A percentile compares a stretch with the other conserved stretches of the same genome.
phyloP scores from a whole-genome alignment of 2,113 vertebrate species.

The Mustela lutreola region DNA sequence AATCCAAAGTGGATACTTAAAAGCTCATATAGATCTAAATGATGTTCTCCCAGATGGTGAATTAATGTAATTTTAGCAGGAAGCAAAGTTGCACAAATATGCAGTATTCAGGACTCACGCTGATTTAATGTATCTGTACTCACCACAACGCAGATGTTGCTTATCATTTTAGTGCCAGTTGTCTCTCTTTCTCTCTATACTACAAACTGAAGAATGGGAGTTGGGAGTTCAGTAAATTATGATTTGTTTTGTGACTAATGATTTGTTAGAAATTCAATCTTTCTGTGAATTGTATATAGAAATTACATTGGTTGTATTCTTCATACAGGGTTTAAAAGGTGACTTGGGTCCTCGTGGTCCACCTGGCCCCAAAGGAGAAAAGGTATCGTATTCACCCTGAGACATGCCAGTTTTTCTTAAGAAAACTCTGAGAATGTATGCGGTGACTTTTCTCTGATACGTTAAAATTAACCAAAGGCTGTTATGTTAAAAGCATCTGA shows the following conservation, averaged over 20 bases:
- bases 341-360: slow-evolving; percentile 90
- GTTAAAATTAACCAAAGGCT: slow-evolving; percentile 33
- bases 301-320: slow-evolving; percentile 77
- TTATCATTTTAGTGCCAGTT: slow-evolving; percentile 86
- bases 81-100: slow-evolving; percentile 90
- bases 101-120: slow-evolving; percentile 85
- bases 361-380: slow-evolving; percentile 92
- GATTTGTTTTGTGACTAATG: slow-evolving; percentile 64
- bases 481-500: background rate
- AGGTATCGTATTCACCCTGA: slow-evolving; percentile 86
- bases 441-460: background rate
- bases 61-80: slow-evolving; percentile 91
- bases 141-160: slow-evolving; percentile 88
- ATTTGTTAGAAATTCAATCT: slow-evolving; percentile 51
- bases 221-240: slow-evolving; percentile 78
- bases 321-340: slow-evolving; percentile 93
- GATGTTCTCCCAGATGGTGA: slow-evolving; percentile 91
- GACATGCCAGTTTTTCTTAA: background rate
- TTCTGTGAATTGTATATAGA: slow-evolving; percentile 46
- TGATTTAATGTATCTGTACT: slow-evolving; percentile 87
- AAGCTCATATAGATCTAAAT: slow-evolving; percentile 89
- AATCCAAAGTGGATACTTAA: slow-evolving; percentile 90
- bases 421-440: background rate
- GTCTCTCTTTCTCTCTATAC: slow-evolving; percentile 84
- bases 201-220: slow-evolving; percentile 80